Conservation (phyloP, 2,797 vertebrate species). For the Miopithecus talapoin region DNA sequence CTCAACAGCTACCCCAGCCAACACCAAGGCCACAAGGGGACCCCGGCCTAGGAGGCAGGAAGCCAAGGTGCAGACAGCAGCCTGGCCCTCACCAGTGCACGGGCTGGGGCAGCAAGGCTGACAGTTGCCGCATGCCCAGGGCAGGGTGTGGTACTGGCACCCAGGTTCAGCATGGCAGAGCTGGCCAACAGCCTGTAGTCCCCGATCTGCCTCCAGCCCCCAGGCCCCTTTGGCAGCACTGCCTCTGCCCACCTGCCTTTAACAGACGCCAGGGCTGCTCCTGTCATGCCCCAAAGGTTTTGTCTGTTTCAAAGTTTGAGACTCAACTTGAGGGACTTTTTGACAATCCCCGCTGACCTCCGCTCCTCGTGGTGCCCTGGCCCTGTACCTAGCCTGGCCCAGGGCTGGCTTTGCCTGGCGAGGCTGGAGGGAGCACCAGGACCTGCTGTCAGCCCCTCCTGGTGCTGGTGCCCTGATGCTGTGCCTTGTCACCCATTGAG, state of each 20-base stretch:
- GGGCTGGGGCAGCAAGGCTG: neutral
- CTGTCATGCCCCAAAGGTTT: constrained; percentile 23
- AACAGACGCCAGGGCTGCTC: constrained; percentile 57
- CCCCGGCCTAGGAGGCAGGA: neutral
- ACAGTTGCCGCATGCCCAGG: neutral
- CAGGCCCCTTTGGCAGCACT: neutral
- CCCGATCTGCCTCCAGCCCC: neutral
- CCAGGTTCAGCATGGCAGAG: neutral
- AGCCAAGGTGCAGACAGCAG: neutral
- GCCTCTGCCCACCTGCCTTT: constrained; percentile 68
- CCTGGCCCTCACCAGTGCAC: neutral
- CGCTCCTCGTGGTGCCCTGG: neutral
- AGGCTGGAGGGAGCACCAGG: constrained; percentile 21
- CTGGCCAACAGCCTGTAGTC: neutral
- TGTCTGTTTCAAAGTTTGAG: constrained; percentile 61
- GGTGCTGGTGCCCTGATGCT: constrained; percentile 67
- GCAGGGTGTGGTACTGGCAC: neutral
- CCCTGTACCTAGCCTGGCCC: neutral
- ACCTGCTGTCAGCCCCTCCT: constrained; percentile 52
- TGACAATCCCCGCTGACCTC: neutral
- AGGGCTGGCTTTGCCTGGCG: neutral
- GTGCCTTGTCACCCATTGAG: constrained; percentile 82
- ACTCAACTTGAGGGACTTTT: constrained; percentile 63
- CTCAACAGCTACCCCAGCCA: neutral
- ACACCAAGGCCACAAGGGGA: neutral